A percentile compares a stretch with the other conserved stretches of the same genome.
Conservation (phyloP, 2,113 vertebrate genomes). For the Cheilinus undulatus region DNA sequence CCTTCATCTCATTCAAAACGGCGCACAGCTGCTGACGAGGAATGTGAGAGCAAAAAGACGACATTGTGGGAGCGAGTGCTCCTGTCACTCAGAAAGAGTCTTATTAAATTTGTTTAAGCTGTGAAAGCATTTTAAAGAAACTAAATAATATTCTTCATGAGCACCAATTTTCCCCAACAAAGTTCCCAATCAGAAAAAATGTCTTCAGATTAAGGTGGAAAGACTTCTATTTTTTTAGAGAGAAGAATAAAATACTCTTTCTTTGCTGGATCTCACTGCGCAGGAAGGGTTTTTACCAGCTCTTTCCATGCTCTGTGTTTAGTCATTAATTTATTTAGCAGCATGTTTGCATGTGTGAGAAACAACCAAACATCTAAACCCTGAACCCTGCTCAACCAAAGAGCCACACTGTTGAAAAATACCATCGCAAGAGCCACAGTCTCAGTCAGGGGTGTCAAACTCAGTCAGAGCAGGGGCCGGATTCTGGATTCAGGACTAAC, state of each 20-base stretch:
- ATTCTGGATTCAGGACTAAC: too few species aligned
- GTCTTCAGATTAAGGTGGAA: constrained; percentile 50
- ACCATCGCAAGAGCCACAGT: too few species aligned
- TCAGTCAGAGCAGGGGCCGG: too few species aligned
- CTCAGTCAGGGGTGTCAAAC: too few species aligned
- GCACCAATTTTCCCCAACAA: constrained; percentile 48
- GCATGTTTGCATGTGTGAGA: constrained; percentile 56
- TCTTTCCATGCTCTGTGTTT: constrained; percentile 38
- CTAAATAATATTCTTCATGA: constrained; percentile 67
- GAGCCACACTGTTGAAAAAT: too few species aligned
- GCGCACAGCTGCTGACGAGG: constrained; percentile 77
- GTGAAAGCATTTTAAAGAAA: constrained; percentile 79
- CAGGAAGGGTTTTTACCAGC: constrained; percentile 10
- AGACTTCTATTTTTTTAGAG: constrained; percentile 10
- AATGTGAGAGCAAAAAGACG: constrained; percentile 81
- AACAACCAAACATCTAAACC: constrained; percentile 59
- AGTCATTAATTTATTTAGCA: constrained; percentile 42
- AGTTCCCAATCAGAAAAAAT: constrained; percentile 60
- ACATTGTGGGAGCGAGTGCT: constrained; percentile 78
- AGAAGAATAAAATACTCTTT: constrained; percentile 25
- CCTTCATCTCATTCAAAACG: constrained; percentile 70
- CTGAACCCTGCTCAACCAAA: too few species aligned
- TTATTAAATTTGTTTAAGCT: constrained; percentile 83
- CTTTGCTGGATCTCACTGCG: constrained; percentile 6
- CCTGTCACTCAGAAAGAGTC: constrained; percentile 79